Evolutionary conservation across 1,140 invertebrate genomes (phyloP), one percentile per base, ranked within the genome.

Genomic region (Drosophila bifasciata): DNA sequence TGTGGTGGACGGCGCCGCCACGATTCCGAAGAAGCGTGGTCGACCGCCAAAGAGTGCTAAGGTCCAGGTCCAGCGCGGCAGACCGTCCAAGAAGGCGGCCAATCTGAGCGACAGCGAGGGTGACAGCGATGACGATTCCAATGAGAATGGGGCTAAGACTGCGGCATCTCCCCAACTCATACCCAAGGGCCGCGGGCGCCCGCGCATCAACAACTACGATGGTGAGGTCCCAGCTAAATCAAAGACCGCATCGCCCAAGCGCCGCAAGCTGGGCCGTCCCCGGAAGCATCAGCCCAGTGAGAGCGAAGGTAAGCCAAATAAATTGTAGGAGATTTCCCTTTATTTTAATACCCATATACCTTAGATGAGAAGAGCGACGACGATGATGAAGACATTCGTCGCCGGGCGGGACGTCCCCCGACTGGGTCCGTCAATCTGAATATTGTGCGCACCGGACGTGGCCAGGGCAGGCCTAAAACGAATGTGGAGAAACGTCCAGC

Each of bases 391-490:
- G 84, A 73, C 8, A 75, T 80, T 0, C 58, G 39, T 43, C 78
- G 76, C 1, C 76, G 78, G 0, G 63, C 83, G 11, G 89, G 89
- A 8, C 78, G 89, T 0, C 89, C 89, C 0, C 0, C 75, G 3
- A 70, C 85, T n/a, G 81, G 89, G 5, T 69, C 78, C 17, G 70
- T 89, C 5, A 89, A 79, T 46, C 72, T 90, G 23, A 89, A 90
- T 28, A 89, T 90, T 43, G 19, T 17, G 19, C 80, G 75, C 13
- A 71, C 80, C 1, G 89, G 89, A 15, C 89, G 89, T 21, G 89
- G 89, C 3, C 49, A 62, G 45, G 89, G 89, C 1, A 74, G 89
- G 2, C 89, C 89, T 2, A 89, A 80, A 41, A 89, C 89, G 49
- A 11, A 16, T 25, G 21, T 36, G 5, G 36, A 45, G 25, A 25